Evolutionary conservation across 1,140 invertebrate genomes (phyloP), one percentile per base, ranked within the genome.

Genomic region (Globodera rostochiensis): DNA sequence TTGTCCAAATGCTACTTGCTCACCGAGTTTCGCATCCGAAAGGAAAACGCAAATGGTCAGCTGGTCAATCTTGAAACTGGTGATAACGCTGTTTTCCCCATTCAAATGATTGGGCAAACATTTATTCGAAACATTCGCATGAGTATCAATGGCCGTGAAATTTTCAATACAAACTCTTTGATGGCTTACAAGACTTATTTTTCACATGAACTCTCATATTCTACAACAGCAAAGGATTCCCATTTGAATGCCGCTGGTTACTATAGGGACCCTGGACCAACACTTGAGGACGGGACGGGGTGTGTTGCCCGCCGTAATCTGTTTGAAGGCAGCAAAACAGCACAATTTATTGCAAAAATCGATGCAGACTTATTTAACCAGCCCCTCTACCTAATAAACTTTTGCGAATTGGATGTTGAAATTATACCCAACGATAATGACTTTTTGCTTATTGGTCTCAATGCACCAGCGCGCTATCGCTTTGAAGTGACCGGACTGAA

Each of bases 211-310:
- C 70, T 19, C 7, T 46, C 13, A 46, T 73, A 46, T 49, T 73
- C 70, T 15, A 45, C 49, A 73, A 7, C 70, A 6, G 70, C 70
- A 46, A 73, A 73, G 49, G 49, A 21, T 21, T 73, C 70, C 19
- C 70, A 73, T 73, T n/a, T 73, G 15, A 73, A 73, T 73, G 70
- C 70, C 6, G 70, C 70, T 19, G 70, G 70, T 13, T 73, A 73
- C 21, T 73, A 73, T 21, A 13, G 70, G 21, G n/a, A 73, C 15
- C 13, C n/a, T 15, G 70, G 70, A 21, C 15, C 15, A 21, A 73
- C 45, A 46, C n/a, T 73, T 46, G 70, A 73, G 49, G 45, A 15
- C 15, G 70, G 70, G 15, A 19, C 70, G 0, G 70, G 70, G 5
- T 73, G 45, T 21, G 21, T 15, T 73, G 45, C 70, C 13, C 45